These are phyloP conservation scores for Hoplostethus atlanticus DNA, from an alignment of 2,797 vertebrate species.

Conservation along the genomic window DNA sequence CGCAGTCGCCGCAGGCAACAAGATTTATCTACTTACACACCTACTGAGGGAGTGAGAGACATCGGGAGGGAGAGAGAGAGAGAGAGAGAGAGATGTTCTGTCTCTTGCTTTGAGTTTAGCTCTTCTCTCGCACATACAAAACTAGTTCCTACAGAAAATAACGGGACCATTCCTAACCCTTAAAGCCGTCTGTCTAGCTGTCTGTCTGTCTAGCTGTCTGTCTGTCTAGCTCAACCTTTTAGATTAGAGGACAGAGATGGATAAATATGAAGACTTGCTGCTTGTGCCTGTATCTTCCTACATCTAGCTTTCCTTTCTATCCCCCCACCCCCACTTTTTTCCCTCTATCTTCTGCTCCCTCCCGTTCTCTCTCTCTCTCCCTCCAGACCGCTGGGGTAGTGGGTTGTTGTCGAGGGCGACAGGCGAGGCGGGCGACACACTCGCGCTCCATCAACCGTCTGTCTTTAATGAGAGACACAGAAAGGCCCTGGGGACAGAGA, in stretches of 20 bases:
- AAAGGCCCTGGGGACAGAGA: conserved; percentile 83
- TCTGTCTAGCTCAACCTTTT: conserved; percentile 42
- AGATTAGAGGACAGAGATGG: conserved; percentile 53
- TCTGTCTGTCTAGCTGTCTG: too few species aligned
- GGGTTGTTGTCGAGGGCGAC: conserved; percentile 87
- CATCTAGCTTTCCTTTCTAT: conserved; percentile 61
- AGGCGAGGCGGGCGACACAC: conserved; percentile 86
- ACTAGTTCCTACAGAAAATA: conserved; percentile 25
- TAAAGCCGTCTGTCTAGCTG: conserved; percentile 13
- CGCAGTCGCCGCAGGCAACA: conserved; percentile 77
- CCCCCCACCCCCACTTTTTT: not conserved
- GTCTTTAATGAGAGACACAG: conserved; percentile 88
- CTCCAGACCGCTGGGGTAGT: conserved; percentile 79
- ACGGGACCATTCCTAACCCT: conserved; percentile 30
- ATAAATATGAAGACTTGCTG: conserved; percentile 34
- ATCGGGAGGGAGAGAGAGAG: conserved; percentile 28
- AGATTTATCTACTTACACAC: conserved; percentile 84
- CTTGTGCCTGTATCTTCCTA: conserved; percentile 52
- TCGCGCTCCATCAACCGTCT: conserved; percentile 88
- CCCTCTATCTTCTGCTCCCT: conserved; percentile 29
- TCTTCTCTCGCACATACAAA: conserved; percentile 24
- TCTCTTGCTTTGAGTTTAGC: conserved; percentile 17
- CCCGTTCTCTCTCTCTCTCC: conserved; percentile 77
- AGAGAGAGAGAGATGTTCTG: conserved; percentile 57
- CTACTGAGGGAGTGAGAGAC: conserved; percentile 72